These are phyloP conservation scores for Drosophila paranaensis DNA, from an alignment of 2,888 invertebrate genomes.

Conservation along the genomic window DNA sequence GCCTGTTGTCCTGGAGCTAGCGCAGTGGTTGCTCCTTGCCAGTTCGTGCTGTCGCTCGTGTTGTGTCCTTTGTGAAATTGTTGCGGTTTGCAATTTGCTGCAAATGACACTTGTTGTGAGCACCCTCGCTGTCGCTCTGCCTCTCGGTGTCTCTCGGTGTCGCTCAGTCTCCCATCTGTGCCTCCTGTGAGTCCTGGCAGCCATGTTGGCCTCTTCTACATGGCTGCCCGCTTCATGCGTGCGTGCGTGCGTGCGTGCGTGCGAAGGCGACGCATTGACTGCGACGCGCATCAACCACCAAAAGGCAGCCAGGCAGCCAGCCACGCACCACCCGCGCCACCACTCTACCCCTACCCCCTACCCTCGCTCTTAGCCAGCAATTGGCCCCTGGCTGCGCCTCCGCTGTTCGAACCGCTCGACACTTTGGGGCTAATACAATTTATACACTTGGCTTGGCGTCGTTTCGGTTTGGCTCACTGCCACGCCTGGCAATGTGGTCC, in stretches of 20 bases:
- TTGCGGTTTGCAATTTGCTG: slow-evolving; percentile 83
- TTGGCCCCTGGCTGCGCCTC: slow-evolving; percentile 49
- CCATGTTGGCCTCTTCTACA: slow-evolving; percentile 60
- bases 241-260: slow-evolving; percentile 52
- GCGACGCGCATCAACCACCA: slow-evolving; percentile 71
- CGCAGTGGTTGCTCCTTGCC: not conserved
- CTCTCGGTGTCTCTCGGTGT: not conserved
- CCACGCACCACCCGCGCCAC: slow-evolving; percentile 18
- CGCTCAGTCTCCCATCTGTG: not conserved
- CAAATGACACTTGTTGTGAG: slow-evolving; percentile 81
- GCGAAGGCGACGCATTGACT: slow-evolving; percentile 44
- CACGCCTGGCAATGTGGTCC: slow-evolving; percentile 42
- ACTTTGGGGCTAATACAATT: slow-evolving; percentile 80
- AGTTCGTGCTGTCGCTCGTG: slow-evolving; percentile 27
- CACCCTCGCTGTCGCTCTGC: slow-evolving; percentile 8
- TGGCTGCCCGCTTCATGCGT: slow-evolving; percentile 44
- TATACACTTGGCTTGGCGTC: slow-evolving; percentile 80
- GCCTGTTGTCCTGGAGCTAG: not conserved
- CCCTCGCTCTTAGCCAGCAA: slow-evolving; percentile 32
- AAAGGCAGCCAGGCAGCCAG: slow-evolving; percentile 7
- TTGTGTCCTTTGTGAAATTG: slow-evolving; percentile 77
- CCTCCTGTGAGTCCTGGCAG: slow-evolving; percentile 49
- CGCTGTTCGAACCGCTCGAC: slow-evolving; percentile 52
- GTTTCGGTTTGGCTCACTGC: slow-evolving; percentile 75
- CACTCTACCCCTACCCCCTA: not conserved